A percentile compares a stretch with the other conserved stretches of the same genome.
Conservation (phyloP, 2,797 vertebrate genomes). For the Oreochromis grahami region DNA sequence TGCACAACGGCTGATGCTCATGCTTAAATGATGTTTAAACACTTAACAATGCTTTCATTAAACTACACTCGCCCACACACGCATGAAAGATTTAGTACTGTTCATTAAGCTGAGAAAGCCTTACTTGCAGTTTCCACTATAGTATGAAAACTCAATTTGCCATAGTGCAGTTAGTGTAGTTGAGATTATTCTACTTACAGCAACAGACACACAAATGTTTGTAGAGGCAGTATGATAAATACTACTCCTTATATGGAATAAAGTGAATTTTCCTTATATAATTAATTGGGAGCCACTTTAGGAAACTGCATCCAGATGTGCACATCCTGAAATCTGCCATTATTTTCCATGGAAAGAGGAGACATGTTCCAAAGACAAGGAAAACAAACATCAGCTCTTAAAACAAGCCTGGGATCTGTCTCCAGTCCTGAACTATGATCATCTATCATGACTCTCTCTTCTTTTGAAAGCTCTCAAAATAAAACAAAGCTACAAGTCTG, state of each 20-base stretch:
- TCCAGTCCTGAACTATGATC: neutral
- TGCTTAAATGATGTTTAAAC: neutral
- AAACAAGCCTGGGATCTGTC: neutral
- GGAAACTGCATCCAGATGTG: neutral
- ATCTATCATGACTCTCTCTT: neutral
- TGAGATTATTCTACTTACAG: neutral
- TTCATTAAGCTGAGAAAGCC: neutral
- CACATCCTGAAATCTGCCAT: neutral
- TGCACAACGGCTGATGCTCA: neutral
- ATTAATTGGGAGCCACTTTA: neutral
- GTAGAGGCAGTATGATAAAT: neutral
- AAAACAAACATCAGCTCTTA: neutral
- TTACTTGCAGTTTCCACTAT: neutral
- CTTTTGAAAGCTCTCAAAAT: neutral
- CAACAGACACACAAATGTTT: neutral
- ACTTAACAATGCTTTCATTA: neutral
- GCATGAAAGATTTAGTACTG: neutral
- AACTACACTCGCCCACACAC: neutral
- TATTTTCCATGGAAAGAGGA: neutral
- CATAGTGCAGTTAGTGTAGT: neutral
- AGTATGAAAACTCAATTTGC: neutral
- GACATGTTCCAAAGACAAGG: neutral
- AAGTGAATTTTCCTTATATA: neutral
- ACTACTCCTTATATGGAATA: neutral
- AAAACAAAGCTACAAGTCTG: neutral